Evolutionary conservation across 2,113 vertebrate genomes (phyloP), one percentile per base, ranked within the genome.

Genomic region (Percopsis transmontana): DNA sequence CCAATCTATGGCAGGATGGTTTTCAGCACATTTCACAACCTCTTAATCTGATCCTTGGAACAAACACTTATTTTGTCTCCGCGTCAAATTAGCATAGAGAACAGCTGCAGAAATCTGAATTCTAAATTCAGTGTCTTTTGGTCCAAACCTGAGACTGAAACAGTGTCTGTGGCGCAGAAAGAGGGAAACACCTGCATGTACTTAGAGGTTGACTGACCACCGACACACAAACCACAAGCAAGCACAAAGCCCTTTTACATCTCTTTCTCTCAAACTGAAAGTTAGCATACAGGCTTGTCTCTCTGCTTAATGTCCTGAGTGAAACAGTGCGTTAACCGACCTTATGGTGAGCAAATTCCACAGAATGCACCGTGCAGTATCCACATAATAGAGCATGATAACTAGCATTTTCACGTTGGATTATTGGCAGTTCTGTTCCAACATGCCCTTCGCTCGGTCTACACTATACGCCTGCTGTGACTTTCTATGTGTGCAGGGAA

Each of bases 161-260:
- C 81, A 19, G 41, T 79, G 69, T 73, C 53, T 62, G 42, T 42
- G 42, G 16, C 1, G 21, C 53, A 66, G 66, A 63, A 59, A n/a
- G n/a, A n/a, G 78, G 91, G 90, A 92, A 92, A 76, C 91, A 92
- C 87, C 90, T 92, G 91, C 75, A 75, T 55, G 51, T 40, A 13
- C 81, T 77, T 88, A 80, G 79, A 61, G 86, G 63, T 91, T 86
- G 81, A 87, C 53, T 83, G 83, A 84, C 54, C 83, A 80, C 81
- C 74, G 72, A 70, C 79, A 40, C 68, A 59, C 24, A 52, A 79
- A 75, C 57, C 63, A 1, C 56, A 7, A 33, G 27, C 27, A 58
- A 42, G 39, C 51, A 39, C 57, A 77, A 67, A 72, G 44, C 42
- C 12, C 5, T 40, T 9, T 56, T 23, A 20, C 33, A 20, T 10